Evolutionary conservation across 2,888 invertebrate genomes (phyloP).

Genomic region (Plusia festucae): DNA sequence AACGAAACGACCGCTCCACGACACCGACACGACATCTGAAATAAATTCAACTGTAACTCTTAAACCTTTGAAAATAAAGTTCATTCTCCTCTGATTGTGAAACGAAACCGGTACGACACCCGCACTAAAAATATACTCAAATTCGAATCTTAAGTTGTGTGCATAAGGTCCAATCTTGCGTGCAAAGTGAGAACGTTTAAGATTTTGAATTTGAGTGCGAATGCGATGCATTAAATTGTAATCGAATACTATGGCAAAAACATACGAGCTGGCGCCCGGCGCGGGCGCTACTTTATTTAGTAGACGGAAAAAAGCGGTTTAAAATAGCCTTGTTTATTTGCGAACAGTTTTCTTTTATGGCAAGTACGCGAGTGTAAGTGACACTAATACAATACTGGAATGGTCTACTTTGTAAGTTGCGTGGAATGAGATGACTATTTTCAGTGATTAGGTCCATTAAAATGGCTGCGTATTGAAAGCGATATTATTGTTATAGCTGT

Average conservation of each 20-base stretch:
- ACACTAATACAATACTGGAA: conserved; percentile 16
- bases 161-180: conserved; percentile 57
- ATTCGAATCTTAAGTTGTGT: conserved; percentile 40
- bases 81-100: conserved; percentile 60
- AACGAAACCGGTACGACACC: conserved; percentile 58
- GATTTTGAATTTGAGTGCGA: conserved; percentile 79
- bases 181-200: conserved; percentile 56
- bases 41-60: conserved; percentile 52
- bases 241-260: conserved; percentile 81
- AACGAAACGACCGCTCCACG: conserved; percentile 76
- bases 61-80: conserved; percentile 27
- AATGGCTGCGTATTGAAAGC: neutral
- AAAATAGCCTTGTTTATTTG: conserved; percentile 57
- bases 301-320: conserved; percentile 57
- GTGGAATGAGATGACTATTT: neutral
- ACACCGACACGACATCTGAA: conserved; percentile 57
- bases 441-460: neutral
- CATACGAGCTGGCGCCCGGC: conserved; percentile 57
- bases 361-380: conserved; percentile 45
- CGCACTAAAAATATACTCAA: conserved; percentile 26
- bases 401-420: neutral
- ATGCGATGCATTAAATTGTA: conserved; percentile 88
- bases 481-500: neutral
- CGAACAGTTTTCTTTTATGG: conserved; percentile 50
- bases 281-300: conserved; percentile 58